A percentile compares a stretch with the other conserved stretches of the same genome.
Evolutionary conservation across 2,797 vertebrate genomes (phyloP).

Genomic region (Anabacerthia variegaticeps): DNA sequence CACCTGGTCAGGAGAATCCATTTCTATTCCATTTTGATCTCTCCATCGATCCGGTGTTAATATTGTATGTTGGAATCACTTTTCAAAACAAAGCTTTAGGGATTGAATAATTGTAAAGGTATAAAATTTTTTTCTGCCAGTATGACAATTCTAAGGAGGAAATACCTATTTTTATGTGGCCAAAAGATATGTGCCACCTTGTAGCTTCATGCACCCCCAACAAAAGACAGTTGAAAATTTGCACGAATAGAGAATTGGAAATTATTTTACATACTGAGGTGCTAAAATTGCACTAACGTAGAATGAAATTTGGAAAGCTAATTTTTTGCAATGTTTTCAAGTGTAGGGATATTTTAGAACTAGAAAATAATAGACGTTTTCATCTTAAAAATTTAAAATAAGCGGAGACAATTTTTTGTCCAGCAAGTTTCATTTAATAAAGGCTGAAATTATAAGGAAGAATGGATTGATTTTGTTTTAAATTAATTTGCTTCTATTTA

Average conservation of each 20-base stretch:
- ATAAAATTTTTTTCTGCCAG: not conserved
- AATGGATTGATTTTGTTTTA: not conserved
- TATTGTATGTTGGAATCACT: not conserved
- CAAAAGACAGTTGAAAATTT: not conserved
- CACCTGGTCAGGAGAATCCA: too few relatives aligned
- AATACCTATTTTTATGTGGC: not conserved
- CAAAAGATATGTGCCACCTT: not conserved
- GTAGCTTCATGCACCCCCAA: not conserved
- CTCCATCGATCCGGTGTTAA: not conserved
- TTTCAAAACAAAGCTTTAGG: not conserved
- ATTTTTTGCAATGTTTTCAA: not conserved
- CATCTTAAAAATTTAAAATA: not conserved
- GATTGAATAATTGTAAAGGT: not conserved
- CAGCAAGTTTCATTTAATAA: not conserved
- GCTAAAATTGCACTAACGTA: not conserved
- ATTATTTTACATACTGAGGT: not conserved
- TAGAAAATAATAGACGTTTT: not conserved
- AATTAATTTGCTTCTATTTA: not conserved
- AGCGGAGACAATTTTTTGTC: not conserved
- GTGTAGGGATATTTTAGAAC: not conserved
- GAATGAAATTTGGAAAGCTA: not conserved
- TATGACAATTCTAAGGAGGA: not conserved
- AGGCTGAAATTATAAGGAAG: not conserved
- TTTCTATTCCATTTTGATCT: not conserved
- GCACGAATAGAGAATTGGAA: not conserved